These are phyloP conservation scores for Rosalia funebris DNA, from an alignment of 2,888 invertebrate species.

Conservation along the genomic window DNA sequence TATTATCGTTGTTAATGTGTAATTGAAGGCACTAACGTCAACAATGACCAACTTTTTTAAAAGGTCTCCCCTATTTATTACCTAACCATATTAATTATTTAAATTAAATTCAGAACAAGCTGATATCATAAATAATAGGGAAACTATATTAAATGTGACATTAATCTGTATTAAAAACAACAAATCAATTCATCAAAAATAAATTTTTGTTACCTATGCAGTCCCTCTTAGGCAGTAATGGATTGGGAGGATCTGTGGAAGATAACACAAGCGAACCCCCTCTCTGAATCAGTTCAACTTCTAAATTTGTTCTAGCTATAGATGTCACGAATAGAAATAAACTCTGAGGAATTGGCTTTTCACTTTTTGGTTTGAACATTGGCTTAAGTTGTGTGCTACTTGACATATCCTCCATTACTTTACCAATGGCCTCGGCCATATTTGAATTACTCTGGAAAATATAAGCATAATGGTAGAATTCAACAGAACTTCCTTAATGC, in stretches of 20 bases:
- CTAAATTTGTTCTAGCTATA: conserved; percentile 90
- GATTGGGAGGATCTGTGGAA: conserved; percentile 63
- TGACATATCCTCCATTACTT: conserved; percentile 95
- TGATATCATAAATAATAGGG: too few relatives aligned
- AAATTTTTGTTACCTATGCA: conserved; percentile 72
- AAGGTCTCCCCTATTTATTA: too few relatives aligned
- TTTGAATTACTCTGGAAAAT: conserved; percentile 58
- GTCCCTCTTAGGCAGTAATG: conserved; percentile 80
- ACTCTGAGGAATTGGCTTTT: conserved; percentile 74
- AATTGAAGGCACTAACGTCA: too few relatives aligned
- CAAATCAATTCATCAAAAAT: not conserved
- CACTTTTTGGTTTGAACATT: conserved; percentile 77
- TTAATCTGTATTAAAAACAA: too few relatives aligned
- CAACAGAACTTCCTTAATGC: too few relatives aligned
- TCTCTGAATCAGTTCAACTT: conserved; percentile 89
- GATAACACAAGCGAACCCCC: conserved; percentile 76
- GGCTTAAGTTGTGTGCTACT: conserved; percentile 85
- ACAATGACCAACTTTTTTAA: too few relatives aligned
- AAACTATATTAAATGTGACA: too few relatives aligned
- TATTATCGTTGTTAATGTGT: too few relatives aligned
- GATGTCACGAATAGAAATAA: conserved; percentile 90
- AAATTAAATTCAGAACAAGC: too few relatives aligned
- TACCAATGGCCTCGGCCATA: conserved; percentile 88
- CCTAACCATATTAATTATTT: too few relatives aligned
- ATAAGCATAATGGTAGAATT: too few relatives aligned